Base-by-base conservation (phyloP, 2,113 vertebrate genomes). In the Rallus limicola region DNA sequence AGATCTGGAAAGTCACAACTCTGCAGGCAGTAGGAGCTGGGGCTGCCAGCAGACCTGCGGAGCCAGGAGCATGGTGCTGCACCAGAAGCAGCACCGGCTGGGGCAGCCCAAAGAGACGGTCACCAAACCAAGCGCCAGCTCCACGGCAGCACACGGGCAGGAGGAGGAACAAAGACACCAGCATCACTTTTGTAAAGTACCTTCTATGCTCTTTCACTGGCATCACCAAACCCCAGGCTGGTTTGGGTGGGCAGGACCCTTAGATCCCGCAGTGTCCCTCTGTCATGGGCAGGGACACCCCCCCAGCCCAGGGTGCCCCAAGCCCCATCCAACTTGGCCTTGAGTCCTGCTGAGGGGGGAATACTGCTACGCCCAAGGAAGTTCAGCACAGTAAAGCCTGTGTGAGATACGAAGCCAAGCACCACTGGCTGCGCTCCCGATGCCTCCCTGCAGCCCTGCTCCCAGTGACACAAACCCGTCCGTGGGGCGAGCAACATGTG, bases 51-150 rank as follows among this genome's bases (percentile, higher is more conserved):
- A 16, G 40, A 36, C 9, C 40, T 19, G 9, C 6, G n/a, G 88
- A 48, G 46, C 68, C 42, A 11, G 77, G 60, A 52, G 55, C 1
- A 7, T 1, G 50, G 36, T 75, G 76, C 40, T 28, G 24, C 20
- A 44, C 44, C 0, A 1, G 42, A 31, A 38, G 77, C 25, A 0
- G 40, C 0, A 1, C 67, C 24, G n/a, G 65, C 40, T 1, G 1
- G 40, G 34, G 11, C 3, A 3, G 1, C 64, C 48, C 21, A 23
- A 60, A 46, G 87, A 69, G 87, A 69, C 60, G 85, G 65, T 28
- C 42, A 1, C 50, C 9, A 19, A 69, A 40, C 10, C 4, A 33
- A 14, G 44, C 4, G 2, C 8, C 78, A 40, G 69, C 67, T 75
- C 38, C 52, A 1, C n/a, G 69, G 2, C 3, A 0, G 81, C 34